Evolutionary conservation across 92 coral and sea anemone genomes (phyloP), one percentile per base, ranked within the genome.

Genomic region (Actinostola sp.): DNA sequence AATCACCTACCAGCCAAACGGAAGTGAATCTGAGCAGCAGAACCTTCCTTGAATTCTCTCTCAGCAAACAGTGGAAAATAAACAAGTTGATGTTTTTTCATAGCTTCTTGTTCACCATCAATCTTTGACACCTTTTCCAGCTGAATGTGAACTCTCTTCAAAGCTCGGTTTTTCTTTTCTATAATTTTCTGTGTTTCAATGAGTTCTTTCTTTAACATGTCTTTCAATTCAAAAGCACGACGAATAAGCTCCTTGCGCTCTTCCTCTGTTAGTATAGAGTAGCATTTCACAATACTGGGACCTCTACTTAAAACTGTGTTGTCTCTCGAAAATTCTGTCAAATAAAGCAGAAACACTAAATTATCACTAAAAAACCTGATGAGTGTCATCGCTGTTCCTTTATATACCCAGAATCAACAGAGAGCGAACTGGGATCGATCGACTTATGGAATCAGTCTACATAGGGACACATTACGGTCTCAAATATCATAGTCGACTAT

Each of bases 11-110:
- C 96, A 72, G 96, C 92, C 41, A 89, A 92, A 52, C 96, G 79
- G 63, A 89, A 89, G 59, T 89, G 96, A 42, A 89, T 89, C 68
- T 89, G 96, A 17, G 96, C 86, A 0, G 96, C 96, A 1, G 96
- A 89, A 0, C 81, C 81, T 59, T 78, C 87, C 67, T 79, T 89
- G 67, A 61, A 82, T 33, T 89, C 96, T 50, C 96, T 86, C 72
- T 89, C 96, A 16, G 96, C 92, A 75, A 82, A 86, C 53, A 89
- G 75, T 0, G 92, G 84, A 66, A 89, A 89, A 32, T 82, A 87
- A 2, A 77, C 81, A 35, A 89, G 65, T 15, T 89, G 86, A 34
- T 82, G 82, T 31, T 70, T 86, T 26, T 82, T 84, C 73, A 89
- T 52, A 38, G 96, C 96, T 10, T 89, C 89, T 12, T 19, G 58